phyloP scores from a whole-genome alignment of 2,113 vertebrate species.

The Gobio gobio region DNA sequence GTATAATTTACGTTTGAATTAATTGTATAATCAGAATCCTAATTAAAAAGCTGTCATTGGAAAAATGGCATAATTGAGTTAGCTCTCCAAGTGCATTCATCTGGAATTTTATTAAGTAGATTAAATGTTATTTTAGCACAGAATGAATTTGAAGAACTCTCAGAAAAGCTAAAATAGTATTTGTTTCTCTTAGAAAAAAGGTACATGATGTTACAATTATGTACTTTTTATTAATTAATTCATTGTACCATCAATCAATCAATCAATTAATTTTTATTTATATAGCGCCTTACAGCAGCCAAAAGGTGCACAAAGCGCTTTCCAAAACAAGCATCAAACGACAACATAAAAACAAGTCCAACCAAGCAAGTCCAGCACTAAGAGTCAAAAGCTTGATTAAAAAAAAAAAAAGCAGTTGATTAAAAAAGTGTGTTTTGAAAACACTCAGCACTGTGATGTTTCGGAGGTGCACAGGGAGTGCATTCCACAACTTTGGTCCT shows the following conservation, averaged over 20 bases:
- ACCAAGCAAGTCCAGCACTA: no score
- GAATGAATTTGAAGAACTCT: not conserved
- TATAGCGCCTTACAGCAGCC: no score
- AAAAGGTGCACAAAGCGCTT: no score
- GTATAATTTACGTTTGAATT: conserved; percentile 3
- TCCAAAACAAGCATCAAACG: no score
- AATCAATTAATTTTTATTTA: no score
- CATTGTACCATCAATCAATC: not conserved
- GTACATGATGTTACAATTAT: not conserved
- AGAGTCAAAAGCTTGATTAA: no score
- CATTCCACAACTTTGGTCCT: no score
- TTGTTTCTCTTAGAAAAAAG: not conserved
- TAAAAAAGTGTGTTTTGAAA: no score
- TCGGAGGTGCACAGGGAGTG: no score
- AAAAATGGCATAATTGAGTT: conserved; percentile 8
- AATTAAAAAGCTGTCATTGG: conserved; percentile 18
- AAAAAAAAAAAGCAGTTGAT: no score
- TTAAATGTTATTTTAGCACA: conserved; percentile 5
- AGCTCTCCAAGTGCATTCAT: not conserved
- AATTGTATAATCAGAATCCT: conserved; percentile 7
- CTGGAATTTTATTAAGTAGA: not conserved
- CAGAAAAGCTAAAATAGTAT: not conserved
- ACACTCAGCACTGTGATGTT: no score
- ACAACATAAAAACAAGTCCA: no score
- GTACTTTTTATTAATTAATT: not conserved